Evolutionary conservation across 2,113 vertebrate species (phyloP).

Genomic region (Psilopogon haemacephalus): DNA sequence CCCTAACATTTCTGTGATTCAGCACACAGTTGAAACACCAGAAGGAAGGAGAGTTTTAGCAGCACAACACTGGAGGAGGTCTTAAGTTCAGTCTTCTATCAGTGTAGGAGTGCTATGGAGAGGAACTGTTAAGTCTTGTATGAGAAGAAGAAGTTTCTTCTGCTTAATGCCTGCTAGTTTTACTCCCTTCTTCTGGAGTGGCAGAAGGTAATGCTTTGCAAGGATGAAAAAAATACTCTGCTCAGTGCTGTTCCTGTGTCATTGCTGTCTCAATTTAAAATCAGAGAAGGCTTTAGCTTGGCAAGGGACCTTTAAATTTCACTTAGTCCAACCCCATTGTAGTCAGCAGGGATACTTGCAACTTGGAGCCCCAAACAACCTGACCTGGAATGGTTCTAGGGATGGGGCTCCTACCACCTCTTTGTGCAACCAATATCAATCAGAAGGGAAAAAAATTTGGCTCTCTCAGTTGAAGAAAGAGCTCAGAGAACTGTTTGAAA

Average conservation of each 20-base stretch:
- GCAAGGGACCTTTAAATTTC: too few relatives aligned
- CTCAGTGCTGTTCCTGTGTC: not conserved
- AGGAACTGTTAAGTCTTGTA: not conserved
- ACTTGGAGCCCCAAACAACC: too few relatives aligned
- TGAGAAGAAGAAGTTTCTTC: not conserved
- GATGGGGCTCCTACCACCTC: too few relatives aligned
- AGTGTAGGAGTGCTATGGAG: not conserved
- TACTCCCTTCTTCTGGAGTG: not conserved
- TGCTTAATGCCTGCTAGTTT: not conserved
- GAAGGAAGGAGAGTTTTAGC: not conserved
- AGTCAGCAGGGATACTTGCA: too few relatives aligned
- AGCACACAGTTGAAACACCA: not conserved
- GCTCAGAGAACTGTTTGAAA: too few relatives aligned
- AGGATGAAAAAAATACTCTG: not conserved
- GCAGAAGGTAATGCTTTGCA: not conserved
- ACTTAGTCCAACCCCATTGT: too few relatives aligned
- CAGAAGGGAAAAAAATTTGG: too few relatives aligned
- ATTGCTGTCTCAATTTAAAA: not conserved
- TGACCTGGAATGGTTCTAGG: too few relatives aligned
- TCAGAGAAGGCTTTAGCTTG: too few relatives aligned
- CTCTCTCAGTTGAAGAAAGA: too few relatives aligned
- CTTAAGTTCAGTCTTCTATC: not conserved
- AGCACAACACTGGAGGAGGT: not conserved
- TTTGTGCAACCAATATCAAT: too few relatives aligned
- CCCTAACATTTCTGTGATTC: not conserved